Evolutionary conservation across 2,797 vertebrate genomes (phyloP), one percentile per base, ranked within the genome.

Genomic region (Ispidina picta): DNA sequence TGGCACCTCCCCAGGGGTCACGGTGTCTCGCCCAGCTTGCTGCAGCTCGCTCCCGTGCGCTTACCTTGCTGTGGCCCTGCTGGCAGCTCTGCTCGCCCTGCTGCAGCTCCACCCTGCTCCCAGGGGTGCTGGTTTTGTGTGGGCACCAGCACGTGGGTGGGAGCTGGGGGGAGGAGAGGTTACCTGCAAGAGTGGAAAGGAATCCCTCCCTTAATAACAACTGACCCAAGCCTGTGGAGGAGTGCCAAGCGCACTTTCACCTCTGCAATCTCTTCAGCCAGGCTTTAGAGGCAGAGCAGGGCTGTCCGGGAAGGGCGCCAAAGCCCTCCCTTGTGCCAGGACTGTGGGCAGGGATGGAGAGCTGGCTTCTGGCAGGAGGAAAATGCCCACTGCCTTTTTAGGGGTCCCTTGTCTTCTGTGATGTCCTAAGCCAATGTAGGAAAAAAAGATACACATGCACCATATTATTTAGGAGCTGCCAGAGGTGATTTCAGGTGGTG

Each of bases 171-270:
- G 94, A 96, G 94, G 95, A 96, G 94, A 95, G 80, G 94, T 92
- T 94, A 97, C 96, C 97, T 97, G 94, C 81, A 88, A 87, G 94
- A 95, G 93, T 41, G 87, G 93, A 93, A 56, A 93, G 95, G 84
- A 84, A 93, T 94, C 86, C 97, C 95, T 96, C 91, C 82, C 83
- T 35, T 94, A 97, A 98, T 98, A 98, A 97, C 96, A 87, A 98
- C 97, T 98, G 97, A 97, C 97, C 93, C 87, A 81, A 95, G 94
- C 93, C 92, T 64, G 91, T 69, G 94, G 96, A 93, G 94, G 87
- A 95, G 93, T 6, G 95, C 97, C 97, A 96, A 64, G 69, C 20
- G 95, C 96, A 95, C 97, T 97, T 97, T 97, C 96, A 95, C 96
- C 97, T 96, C 95, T n/a, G 44, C 96, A 97, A 97, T 97, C 97